A percentile compares a stretch with the other conserved stretches of the same genome.
These are phyloP conservation scores for Oxytorus armatus DNA, from an alignment of 2,888 invertebrate species.

Conservation along the genomic window DNA sequence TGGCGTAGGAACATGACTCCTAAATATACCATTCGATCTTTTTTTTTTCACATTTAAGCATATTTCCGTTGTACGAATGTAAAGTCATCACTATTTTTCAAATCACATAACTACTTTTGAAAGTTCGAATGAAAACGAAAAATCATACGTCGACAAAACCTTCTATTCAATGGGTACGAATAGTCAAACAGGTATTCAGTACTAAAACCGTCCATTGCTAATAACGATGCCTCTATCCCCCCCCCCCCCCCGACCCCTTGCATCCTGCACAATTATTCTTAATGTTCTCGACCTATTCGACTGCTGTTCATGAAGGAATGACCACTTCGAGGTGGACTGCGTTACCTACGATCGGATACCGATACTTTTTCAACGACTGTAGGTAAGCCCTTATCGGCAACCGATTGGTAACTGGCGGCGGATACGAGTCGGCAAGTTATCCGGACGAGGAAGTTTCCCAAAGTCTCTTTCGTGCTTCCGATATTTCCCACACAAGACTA, in stretches of 20 bases:
- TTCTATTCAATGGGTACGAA: not conserved
- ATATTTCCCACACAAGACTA: slow-evolving; percentile 6
- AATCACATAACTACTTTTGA: too few relatives aligned
- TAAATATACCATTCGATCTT: slow-evolving; percentile 13
- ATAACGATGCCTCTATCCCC: too few relatives aligned
- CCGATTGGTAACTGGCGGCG: slow-evolving; percentile 30
- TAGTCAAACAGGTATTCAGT: too few relatives aligned
- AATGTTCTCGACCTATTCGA: too few relatives aligned
- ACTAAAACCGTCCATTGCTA: too few relatives aligned
- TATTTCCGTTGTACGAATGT: too few relatives aligned
- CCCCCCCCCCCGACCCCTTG: too few relatives aligned
- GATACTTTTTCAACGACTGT: slow-evolving; percentile 20
- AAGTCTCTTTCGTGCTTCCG: not conserved
- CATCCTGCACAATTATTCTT: too few relatives aligned
- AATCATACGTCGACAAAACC: too few relatives aligned
- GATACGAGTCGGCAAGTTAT: slow-evolving; percentile 45
- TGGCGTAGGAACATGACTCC: slow-evolving; percentile 75
- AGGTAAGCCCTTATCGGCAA: slow-evolving; percentile 3
- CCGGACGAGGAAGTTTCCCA: slow-evolving; percentile 6
- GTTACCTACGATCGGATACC: slow-evolving; percentile 25
- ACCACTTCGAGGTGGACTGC: not conserved
- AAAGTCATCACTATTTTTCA: too few relatives aligned
- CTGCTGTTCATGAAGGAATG: not conserved
- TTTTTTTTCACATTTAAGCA: not conserved
- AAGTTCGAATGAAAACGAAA: too few relatives aligned